Percentiles rank a stretch among this genome's conserved stretches.
Evolutionary conservation across 2,797 vertebrate species (phyloP).

Genomic region (Micropoecilia bifurca): DNA sequence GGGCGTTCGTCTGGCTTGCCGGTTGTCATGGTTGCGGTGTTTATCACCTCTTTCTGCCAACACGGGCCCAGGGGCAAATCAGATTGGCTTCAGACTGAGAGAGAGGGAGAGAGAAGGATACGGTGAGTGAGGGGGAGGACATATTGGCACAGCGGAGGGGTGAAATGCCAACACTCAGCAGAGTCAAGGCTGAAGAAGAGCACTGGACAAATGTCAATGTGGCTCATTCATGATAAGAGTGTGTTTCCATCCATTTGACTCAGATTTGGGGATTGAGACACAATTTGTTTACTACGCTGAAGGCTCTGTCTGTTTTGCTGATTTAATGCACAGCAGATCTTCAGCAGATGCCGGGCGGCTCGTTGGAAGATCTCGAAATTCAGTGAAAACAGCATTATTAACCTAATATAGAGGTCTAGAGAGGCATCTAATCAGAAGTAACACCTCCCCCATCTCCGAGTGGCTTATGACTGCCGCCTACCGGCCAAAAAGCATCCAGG

Average conservation of each 20-base stretch:
- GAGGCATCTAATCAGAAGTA: conserved; percentile 15
- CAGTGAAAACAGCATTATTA: neutral
- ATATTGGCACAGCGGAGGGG: conserved; percentile 73
- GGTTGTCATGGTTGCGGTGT: conserved; percentile 83
- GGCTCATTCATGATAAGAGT: conserved; percentile 62
- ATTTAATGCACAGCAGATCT: neutral
- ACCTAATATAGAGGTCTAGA: conserved; percentile 4
- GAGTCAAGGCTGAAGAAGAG: conserved; percentile 60
- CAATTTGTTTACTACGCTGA: conserved; percentile 2
- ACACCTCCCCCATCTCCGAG: conserved; percentile 35
- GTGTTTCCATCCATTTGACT: conserved; percentile 41
- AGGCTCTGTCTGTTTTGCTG: neutral
- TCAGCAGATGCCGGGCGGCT: neutral
- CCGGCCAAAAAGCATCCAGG: conserved; percentile 28
- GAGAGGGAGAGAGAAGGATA: conserved; percentile 49
- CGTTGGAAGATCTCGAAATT: neutral
- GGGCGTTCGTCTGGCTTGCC: conserved; percentile 63
- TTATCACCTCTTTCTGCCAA: conserved; percentile 79
- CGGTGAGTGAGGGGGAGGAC: conserved; percentile 73
- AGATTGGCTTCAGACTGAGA: conserved; percentile 77
- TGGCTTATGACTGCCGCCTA: conserved; percentile 70
- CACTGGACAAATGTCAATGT: conserved; percentile 74
- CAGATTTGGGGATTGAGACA: conserved; percentile 4
- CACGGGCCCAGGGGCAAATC: conserved; percentile 79
- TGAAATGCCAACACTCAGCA: conserved; percentile 76